Evolutionary conservation across 2,797 vertebrate genomes (phyloP).

Genomic region (Lindbergichthys nudifrons): DNA sequence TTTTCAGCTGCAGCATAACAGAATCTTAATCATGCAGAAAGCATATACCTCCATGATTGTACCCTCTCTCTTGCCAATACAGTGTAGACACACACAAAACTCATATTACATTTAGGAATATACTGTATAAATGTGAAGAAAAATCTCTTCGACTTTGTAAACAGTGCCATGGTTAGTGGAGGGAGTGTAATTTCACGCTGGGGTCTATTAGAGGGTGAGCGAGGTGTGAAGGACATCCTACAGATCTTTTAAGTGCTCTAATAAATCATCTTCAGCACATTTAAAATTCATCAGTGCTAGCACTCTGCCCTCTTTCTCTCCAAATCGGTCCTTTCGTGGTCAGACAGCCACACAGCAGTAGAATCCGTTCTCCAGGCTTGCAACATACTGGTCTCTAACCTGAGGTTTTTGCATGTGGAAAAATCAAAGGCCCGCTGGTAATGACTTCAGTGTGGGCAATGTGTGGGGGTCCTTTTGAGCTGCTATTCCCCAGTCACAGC

Average conservation of each 20-base stretch:
- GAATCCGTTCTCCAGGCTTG: slow-evolving; percentile 57
- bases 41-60: slow-evolving; percentile 29
- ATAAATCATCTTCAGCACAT: slow-evolving; percentile 78
- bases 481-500: slow-evolving; percentile 63
- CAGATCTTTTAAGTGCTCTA: slow-evolving; percentile 76
- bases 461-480: slow-evolving; percentile 71
- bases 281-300: slow-evolving; percentile 75
- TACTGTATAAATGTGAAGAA: slow-evolving; percentile 24
- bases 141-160: slow-evolving; percentile 46
- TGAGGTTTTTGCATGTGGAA: slow-evolving; percentile 71
- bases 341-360: slow-evolving; percentile 50
- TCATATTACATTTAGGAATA: slow-evolving; percentile 14
- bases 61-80: slow-evolving; percentile 28
- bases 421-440: slow-evolving; percentile 78
- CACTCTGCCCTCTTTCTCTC: slow-evolving; percentile 67
- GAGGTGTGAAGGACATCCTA: slow-evolving; percentile 72
- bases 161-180: slow-evolving; percentile 49
- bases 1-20: slow-evolving; percentile 50
- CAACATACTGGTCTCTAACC: slow-evolving; percentile 66
- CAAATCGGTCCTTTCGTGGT: slow-evolving; percentile 43
- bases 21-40: slow-evolving; percentile 62
- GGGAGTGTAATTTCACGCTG: slow-evolving; percentile 59
- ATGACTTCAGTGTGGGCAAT: slow-evolving; percentile 79
- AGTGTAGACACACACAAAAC: slow-evolving; percentile 7
- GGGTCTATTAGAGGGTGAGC: slow-evolving; percentile 64